Evolutionary conservation across 2,888 invertebrate species (phyloP), one percentile per base, ranked within the genome.

Genomic region (Sussaba pulchella): DNA sequence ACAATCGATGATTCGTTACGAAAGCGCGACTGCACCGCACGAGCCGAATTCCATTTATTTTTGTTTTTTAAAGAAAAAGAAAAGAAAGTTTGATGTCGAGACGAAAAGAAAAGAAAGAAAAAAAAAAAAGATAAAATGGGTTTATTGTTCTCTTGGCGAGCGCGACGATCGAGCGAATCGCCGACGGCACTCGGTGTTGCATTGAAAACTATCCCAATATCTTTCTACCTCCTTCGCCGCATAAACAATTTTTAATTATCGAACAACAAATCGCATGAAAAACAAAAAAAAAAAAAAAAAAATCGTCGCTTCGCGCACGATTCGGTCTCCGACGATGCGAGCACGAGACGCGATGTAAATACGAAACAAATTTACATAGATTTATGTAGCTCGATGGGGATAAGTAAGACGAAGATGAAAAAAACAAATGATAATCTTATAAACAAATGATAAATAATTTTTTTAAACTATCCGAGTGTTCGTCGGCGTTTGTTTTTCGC

Each of bases 321-420:
- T 61, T 36, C n/a, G 1, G 61, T 21, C n/a, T 21, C 36, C 26
- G 3, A 5, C 0, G 24, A 21, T n/a, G 21, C 21, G 36, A 36
- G 19, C 19, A 41, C 31, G 57, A 26, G 41, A 54, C 21, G 14
- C 57, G n/a, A 57, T 70, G 70, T 70, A 70, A 70, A 70, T 70
- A 70, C 57, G 12, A 70, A 24, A 41, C 10, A 70, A 70, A 57
- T 43, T 70, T 70, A 57, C 69, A 70, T 70, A 70, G 57, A 1
- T 57, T 45, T 70, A 70, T 45, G 43, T 57, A 70, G 12, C 45
- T 43, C 31, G 43, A 45, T 9, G 43, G 12, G 57, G 19, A 19
- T 43, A 59, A 8, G 2, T 45, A 57, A 70, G 31, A 12, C 10
- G 43, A 10, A 57, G 31, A 45, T 10, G 17, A 21, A 67, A 41